Conservation (phyloP, 2,797 vertebrate genomes). For the Lithobates pipiens region DNA sequence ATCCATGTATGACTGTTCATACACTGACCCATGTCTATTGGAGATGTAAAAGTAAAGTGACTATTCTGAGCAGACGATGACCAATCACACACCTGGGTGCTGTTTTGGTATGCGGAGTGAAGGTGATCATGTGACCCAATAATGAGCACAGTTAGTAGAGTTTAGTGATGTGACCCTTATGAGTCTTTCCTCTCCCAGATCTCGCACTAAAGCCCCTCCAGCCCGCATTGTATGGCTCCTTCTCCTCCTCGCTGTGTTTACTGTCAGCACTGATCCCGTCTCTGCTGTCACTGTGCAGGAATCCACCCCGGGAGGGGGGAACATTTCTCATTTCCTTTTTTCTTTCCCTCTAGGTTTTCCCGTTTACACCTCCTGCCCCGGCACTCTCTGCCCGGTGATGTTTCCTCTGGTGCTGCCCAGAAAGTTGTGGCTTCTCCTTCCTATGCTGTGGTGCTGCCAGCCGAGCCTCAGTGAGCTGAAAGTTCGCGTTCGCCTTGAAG, state of each 20-base stretch:
- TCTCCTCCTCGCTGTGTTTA: not conserved
- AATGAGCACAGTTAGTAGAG: no score
- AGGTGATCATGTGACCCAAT: no score
- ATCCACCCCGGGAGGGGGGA: no score
- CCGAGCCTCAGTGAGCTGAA: slow-evolving; percentile 80
- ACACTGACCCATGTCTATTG: no score
- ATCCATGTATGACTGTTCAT: no score
- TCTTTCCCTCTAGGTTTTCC: not conserved
- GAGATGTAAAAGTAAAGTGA: no score
- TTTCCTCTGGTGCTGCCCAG: slow-evolving; percentile 53
- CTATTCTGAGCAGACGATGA: no score
- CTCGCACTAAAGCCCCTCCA: not conserved
- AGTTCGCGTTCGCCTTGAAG: slow-evolving; percentile 88
- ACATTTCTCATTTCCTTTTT: not conserved
- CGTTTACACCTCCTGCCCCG: slow-evolving; percentile 44
- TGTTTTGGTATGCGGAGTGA: no score
- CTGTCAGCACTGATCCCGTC: no score
- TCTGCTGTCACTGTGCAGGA: not conserved
- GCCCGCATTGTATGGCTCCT: not conserved
- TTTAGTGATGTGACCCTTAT: no score
- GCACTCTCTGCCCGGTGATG: slow-evolving; percentile 63
- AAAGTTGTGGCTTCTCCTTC: slow-evolving; percentile 63
- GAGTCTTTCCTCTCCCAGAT: not conserved
- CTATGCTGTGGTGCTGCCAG: slow-evolving; percentile 61
- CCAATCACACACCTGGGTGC: no score